Evolutionary conservation across 2,888 invertebrate species (phyloP).

Genomic region (Trachelus tabidus): DNA sequence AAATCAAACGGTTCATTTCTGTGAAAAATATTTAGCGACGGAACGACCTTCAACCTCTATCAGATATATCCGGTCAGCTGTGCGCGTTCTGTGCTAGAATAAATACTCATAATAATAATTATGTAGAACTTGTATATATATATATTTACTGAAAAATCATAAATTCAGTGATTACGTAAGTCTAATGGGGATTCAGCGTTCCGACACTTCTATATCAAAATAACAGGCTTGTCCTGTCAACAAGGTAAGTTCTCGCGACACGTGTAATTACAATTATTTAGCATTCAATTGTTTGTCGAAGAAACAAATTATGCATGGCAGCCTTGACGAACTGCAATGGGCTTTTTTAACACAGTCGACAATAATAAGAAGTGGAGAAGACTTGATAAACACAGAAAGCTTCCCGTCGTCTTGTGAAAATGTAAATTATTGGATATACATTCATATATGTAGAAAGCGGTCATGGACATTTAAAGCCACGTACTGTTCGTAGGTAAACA

Average conservation of each 20-base stretch:
- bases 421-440: not conserved
- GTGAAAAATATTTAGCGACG: not conserved
- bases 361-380: not conserved
- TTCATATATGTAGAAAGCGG: not conserved
- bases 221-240: not conserved
- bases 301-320: not conserved
- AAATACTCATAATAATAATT: not conserved
- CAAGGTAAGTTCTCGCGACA: not conserved
- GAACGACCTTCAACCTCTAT: not conserved
- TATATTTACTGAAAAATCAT: not conserved
- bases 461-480: not conserved
- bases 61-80: not conserved
- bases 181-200: not conserved
- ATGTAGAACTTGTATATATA: not conserved
- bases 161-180: not conserved
- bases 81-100: not conserved
- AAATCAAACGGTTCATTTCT: not conserved
- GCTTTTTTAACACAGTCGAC: not conserved
- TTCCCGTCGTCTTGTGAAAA: not conserved
- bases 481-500: not conserved
- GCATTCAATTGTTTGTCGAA: not conserved
- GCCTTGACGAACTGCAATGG: not conserved
- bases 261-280: not conserved
- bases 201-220: not conserved
- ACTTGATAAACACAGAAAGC: not conserved